Conservation (phyloP, 2,113 vertebrate species). For the human region DNA sequence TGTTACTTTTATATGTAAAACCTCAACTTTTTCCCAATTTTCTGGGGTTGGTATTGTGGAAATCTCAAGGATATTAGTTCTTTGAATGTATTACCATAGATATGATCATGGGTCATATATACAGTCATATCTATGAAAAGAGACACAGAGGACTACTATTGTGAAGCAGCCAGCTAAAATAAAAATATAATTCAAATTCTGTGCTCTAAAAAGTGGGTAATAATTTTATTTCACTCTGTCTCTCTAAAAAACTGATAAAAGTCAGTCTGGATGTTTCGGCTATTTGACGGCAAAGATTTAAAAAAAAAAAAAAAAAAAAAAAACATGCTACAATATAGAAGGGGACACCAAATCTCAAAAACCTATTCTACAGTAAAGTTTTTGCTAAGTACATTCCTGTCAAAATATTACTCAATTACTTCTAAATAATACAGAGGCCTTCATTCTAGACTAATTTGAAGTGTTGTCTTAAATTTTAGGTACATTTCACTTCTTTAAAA, state of each 20-base stretch:
- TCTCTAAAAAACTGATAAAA: not conserved
- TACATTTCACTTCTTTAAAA: constrained; percentile 15
- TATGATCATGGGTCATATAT: not conserved
- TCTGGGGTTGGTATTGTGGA: no score
- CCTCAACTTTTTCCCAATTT: no score
- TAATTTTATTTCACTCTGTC: constrained; percentile 32
- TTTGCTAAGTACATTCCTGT: not conserved
- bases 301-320: no score
- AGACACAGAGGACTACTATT: constrained; percentile 20
- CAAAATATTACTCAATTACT: constrained; percentile 2
- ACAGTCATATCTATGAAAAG: not conserved
- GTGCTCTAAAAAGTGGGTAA: not conserved
- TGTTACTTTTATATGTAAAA: no score
- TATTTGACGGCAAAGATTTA: not conserved
- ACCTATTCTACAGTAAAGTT: not conserved
- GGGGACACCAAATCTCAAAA: not conserved
- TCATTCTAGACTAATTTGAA: not conserved
- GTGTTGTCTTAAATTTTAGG: constrained; percentile 12
- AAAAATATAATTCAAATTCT: constrained; percentile 5
- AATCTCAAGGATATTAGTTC: no score
- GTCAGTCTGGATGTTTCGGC: not conserved
- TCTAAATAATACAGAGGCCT: not conserved
- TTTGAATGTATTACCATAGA: no score
- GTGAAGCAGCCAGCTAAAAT: not conserved
- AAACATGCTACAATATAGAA: not conserved